These are phyloP conservation scores for Archilochus colubris DNA, from an alignment of 2,113 vertebrate genomes.

Conservation along the genomic window DNA sequence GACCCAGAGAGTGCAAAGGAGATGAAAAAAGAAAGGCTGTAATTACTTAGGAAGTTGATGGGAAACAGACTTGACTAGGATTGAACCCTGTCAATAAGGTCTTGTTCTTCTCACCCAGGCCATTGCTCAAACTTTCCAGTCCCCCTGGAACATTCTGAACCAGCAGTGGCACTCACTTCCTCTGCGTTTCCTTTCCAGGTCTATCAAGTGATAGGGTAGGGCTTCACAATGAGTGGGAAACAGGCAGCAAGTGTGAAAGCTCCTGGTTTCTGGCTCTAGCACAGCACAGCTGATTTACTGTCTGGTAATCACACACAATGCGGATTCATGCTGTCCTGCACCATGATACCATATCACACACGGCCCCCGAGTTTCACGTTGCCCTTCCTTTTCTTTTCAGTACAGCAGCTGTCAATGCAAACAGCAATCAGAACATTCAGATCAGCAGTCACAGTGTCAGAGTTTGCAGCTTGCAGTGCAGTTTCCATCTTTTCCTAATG, in stretches of 20 bases:
- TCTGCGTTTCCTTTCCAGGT: slow-evolving; percentile 79
- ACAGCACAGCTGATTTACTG: slow-evolving; percentile 52
- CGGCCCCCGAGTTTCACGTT: not conserved
- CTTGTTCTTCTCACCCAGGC: slow-evolving; percentile 87
- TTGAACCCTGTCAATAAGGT: slow-evolving; percentile 85
- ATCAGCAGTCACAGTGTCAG: not conserved
- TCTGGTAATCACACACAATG: not conserved
- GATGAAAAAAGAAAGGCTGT: slow-evolving; percentile 20
- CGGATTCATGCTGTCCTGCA: not conserved
- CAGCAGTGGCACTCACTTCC: slow-evolving; percentile 85
- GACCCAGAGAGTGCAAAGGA: not conserved
- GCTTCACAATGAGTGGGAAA: slow-evolving; percentile 78
- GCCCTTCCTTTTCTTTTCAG: slow-evolving; percentile 1
- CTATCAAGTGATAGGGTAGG: slow-evolving; percentile 78
- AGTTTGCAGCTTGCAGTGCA: not conserved
- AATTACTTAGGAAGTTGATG: slow-evolving; percentile 72
- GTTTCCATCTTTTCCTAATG: not conserved
- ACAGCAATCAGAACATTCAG: not conserved
- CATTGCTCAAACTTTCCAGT: slow-evolving; percentile 89
- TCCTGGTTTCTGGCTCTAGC: slow-evolving; percentile 66
- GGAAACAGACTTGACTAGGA: slow-evolving; percentile 75
- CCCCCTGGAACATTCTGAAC: slow-evolving; percentile 89
- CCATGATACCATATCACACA: slow-evolving; percentile 48
- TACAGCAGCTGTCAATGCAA: not conserved
- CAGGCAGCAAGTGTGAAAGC: slow-evolving; percentile 54